A percentile compares a stretch with the other conserved stretches of the same genome.
Conservation (phyloP, 2,113 vertebrate species). For the Xiphophorus hellerii region DNA sequence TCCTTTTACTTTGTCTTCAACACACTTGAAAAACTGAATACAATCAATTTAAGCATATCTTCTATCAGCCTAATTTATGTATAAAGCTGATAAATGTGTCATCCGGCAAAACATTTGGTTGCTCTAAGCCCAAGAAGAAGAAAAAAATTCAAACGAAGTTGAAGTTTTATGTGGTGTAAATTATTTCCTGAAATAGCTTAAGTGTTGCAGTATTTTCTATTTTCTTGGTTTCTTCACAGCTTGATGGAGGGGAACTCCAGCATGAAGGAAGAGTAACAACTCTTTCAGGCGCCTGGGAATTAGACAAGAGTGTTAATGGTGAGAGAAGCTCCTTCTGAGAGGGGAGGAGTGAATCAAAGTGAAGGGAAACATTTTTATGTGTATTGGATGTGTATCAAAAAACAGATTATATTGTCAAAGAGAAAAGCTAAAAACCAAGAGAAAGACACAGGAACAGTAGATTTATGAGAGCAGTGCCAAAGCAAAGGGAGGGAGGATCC, state of each 20-base stretch:
- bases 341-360: slow-evolving; percentile 1
- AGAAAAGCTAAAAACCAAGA: slow-evolving; percentile 11
- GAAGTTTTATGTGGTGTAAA: slow-evolving; percentile 36
- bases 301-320: slow-evolving; percentile 8
- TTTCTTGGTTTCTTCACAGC: slow-evolving; percentile 7
- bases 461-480: slow-evolving; percentile 58
- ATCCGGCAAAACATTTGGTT: too few relatives aligned
- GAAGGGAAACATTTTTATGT: slow-evolving; percentile 20
- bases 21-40: not conserved
- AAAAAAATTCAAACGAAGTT: not conserved
- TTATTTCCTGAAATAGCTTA: slow-evolving; percentile 50
- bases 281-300: slow-evolving; percentile 4
- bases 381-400: slow-evolving; percentile 2
- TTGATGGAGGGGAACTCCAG: slow-evolving; percentile 29
- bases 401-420: slow-evolving; percentile 14
- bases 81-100: not conserved
- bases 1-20: not conserved
- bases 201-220: slow-evolving; percentile 20
- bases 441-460: slow-evolving; percentile 28
- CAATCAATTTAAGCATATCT: not conserved
- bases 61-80: not conserved
- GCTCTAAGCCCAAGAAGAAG: too few relatives aligned
- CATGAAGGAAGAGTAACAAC: slow-evolving; percentile 17
- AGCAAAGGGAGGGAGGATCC: slow-evolving; percentile 14
- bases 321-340: not conserved